Base-by-base conservation (phyloP, 1,140 invertebrate species). In the Drosophila saltans region DNA sequence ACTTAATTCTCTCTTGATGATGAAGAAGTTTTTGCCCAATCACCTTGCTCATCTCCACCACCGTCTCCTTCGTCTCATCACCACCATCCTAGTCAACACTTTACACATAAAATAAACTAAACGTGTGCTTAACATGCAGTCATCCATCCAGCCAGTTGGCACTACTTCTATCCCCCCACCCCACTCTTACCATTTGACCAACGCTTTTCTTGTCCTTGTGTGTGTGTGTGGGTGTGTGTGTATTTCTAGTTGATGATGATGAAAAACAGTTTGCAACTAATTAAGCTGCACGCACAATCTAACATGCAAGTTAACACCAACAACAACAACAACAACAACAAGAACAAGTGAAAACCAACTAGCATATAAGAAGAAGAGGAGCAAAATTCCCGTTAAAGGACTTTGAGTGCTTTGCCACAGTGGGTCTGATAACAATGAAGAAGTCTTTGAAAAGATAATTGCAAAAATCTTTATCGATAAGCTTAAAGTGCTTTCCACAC, bases 221-320 rank as follows among this genome's bases (percentile, higher is more conserved):
- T 52, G 9, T 36, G 30, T 60, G 4, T 9, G 10, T 30, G 8
- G 52, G 21, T 57, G 41, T 21, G 30, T 28, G 24, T 41, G 36
- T 52, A 11, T 64, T 28, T 10, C 40, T 36, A 59, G 40, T 39
- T 56, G 70, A 72, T 65, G 76, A 78, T 86, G 83, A 86, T 86
- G 83, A 72, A 89, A 77, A 88, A 88, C 84, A 89, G 84, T 88
- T 88, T 89, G 84, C 84, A 88, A 88, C 84, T 88, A 88, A 88
- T 88, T 88, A 88, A 88, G 84, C 78, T 90, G 84, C 84, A 88
- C 84, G 84, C 84, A 88, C 84, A 89, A 88, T 88, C 80, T 88
- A 88, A 78, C 83, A 88, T 88, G 83, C 83, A 89, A 88, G 74
- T 81, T 88, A 90, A 84, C 84, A 89, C 84, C 80, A 61, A 39